A percentile compares a stretch with the other conserved stretches of the same genome.
Conservation (phyloP, 2,113 vertebrate genomes). For the Atlantisia rogersi region DNA sequence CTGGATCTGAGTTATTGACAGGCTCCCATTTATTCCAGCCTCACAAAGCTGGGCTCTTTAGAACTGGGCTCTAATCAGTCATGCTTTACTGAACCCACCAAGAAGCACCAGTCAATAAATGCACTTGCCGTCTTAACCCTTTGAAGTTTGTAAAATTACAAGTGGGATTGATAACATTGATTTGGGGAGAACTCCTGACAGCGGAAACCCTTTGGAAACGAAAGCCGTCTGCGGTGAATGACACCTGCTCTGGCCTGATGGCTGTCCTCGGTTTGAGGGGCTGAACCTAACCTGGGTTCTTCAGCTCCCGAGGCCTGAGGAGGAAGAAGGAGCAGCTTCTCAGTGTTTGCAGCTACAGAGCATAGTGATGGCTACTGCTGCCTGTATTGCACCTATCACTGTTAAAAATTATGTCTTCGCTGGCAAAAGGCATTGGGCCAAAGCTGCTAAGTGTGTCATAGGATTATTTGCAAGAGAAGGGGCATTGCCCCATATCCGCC, state of each 20-base stretch:
- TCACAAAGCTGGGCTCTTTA: slow-evolving; percentile 76
- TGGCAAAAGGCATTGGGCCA: not conserved
- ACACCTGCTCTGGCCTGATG: not conserved
- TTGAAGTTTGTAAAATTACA: slow-evolving; percentile 72
- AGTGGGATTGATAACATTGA: slow-evolving; percentile 65
- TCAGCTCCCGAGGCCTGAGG: not conserved
- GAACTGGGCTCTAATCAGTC: slow-evolving; percentile 83
- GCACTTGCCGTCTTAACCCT: slow-evolving; percentile 78
- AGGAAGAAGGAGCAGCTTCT: not conserved
- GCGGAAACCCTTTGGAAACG: slow-evolving; percentile 12
- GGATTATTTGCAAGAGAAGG: not conserved
- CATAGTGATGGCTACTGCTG: not conserved
- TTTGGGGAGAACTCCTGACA: not conserved
- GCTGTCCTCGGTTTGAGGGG: not conserved
- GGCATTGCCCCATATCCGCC: too few relatives aligned
- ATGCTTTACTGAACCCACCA: slow-evolving; percentile 78
- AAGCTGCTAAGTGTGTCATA: not conserved
- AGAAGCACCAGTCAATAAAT: slow-evolving; percentile 76
- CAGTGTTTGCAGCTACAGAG: not conserved
- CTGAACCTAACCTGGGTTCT: not conserved
- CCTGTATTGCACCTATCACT: not conserved
- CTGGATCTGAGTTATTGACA: slow-evolving; percentile 81
- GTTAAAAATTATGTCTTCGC: not conserved
- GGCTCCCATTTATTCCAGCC: slow-evolving; percentile 78
- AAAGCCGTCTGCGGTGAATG: not conserved